phyloP scores from a whole-genome alignment of 2,888 invertebrate species.

The Pemphredon lugubris region DNA sequence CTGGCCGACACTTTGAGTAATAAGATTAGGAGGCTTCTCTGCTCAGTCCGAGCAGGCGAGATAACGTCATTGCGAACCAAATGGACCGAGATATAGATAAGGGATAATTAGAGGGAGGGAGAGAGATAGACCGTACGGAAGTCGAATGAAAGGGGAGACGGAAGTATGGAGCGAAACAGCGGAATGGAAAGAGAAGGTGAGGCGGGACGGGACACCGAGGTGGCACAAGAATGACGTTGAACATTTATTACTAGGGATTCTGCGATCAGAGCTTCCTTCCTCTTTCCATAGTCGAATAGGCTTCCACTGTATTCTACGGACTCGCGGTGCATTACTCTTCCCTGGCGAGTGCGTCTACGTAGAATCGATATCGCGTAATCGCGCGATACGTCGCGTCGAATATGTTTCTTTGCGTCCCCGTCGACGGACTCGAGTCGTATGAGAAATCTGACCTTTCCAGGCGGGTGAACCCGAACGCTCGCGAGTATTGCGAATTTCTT shows the following conservation, averaged over 20 bases:
- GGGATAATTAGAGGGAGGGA: constrained; percentile 79
- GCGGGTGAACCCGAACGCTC: constrained; percentile 20
- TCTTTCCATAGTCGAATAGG: constrained; percentile 15
- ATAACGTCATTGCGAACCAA: constrained; percentile 80
- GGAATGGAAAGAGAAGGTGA: constrained; percentile 1
- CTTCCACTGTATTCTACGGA: constrained; percentile 23
- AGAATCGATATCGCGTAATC: constrained; percentile 26
- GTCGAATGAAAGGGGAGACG: constrained; percentile 50
- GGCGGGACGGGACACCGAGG: constrained; percentile 45
- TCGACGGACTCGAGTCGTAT: constrained; percentile 26
- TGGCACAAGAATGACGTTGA: constrained; percentile 70
- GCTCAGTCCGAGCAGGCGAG: constrained; percentile 71
- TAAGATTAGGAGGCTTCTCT: constrained; percentile 76
- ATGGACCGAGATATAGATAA: constrained; percentile 81
- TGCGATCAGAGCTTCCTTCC: constrained; percentile 63
- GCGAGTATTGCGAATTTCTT: no score
- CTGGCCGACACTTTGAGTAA: constrained; percentile 79
- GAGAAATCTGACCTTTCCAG: constrained; percentile 25
- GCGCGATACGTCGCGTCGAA: constrained; percentile 15
- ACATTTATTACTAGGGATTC: constrained; percentile 78
- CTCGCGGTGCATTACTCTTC: constrained; percentile 31
- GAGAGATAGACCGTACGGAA: constrained; percentile 70
- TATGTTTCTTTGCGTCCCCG: constrained; percentile 23
- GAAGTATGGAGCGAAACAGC: constrained; percentile 51
- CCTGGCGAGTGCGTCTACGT: constrained; percentile 7